phyloP scores from a whole-genome alignment of 2,888 invertebrate genomes.

The Eupithecia subfuscata region DNA sequence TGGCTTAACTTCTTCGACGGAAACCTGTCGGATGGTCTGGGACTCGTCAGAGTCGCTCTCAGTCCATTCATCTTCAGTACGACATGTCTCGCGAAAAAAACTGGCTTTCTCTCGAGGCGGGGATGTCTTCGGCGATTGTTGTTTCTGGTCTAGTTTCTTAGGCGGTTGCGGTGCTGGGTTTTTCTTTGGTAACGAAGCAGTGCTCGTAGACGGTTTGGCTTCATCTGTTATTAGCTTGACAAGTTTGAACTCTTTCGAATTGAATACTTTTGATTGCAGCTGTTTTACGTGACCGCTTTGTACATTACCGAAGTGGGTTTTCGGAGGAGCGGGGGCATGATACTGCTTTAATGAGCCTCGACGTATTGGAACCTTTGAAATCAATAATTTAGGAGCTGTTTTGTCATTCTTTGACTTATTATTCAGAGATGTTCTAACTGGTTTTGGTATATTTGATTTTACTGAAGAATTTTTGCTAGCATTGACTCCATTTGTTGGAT shows the following conservation, averaged over 20 bases:
- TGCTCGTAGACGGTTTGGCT: conserved; percentile 67
- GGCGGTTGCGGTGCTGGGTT: conserved; percentile 72
- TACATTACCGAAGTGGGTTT: conserved; percentile 74
- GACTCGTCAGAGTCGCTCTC: conserved; percentile 74
- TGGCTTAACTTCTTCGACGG: conserved; percentile 53
- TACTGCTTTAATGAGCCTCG: conserved; percentile 71
- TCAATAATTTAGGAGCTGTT: conserved; percentile 63
- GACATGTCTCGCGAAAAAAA: conserved; percentile 85
- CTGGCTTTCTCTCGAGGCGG: conserved; percentile 64
- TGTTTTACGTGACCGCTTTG: conserved; percentile 79
- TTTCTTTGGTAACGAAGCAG: conserved; percentile 59
- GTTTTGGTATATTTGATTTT: conserved; percentile 78
- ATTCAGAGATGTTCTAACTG: conserved; percentile 61
- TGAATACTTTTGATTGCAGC: conserved; percentile 75
- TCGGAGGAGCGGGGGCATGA: conserved; percentile 77
- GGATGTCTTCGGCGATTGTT: conserved; percentile 51
- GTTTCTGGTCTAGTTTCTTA: conserved; percentile 53
- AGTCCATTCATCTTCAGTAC: conserved; percentile 86
- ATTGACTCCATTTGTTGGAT: conserved; percentile 37
- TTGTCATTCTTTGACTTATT: conserved; percentile 70
- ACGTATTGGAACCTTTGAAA: conserved; percentile 75
- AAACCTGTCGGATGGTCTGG: conserved; percentile 47
- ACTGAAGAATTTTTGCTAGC: conserved; percentile 40
- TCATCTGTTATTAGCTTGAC: conserved; percentile 52
- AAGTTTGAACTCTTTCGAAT: conserved; percentile 53